These are phyloP conservation scores for Drosophila pandora DNA, from an alignment of 1,140 invertebrate species.

Conservation along the genomic window DNA sequence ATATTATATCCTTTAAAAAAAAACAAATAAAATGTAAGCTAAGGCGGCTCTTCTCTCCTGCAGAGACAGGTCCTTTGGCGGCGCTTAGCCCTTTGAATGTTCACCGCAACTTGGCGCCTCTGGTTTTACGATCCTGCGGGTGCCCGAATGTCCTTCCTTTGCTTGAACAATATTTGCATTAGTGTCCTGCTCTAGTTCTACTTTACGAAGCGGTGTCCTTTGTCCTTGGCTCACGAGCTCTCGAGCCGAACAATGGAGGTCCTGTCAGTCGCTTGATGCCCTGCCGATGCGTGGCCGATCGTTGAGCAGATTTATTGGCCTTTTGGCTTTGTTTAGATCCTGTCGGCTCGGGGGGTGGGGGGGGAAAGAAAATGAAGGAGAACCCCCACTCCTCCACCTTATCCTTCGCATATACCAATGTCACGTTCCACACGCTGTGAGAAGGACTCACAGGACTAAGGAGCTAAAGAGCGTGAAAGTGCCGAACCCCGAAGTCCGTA, in stretches of 20 bases:
- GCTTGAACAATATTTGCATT: slow-evolving; percentile 5
- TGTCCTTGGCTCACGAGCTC: slow-evolving; percentile 34
- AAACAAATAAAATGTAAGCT: neutral
- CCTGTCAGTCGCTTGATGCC: slow-evolving; percentile 58
- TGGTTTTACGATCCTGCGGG: slow-evolving; percentile 48
- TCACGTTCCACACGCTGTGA: slow-evolving; percentile 48
- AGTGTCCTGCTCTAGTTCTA: slow-evolving; percentile 5
- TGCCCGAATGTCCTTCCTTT: neutral
- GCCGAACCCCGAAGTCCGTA: slow-evolving; percentile 33
- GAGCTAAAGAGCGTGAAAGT: slow-evolving; percentile 75
- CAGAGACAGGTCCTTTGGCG: slow-evolving; percentile 24
- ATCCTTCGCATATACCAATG: slow-evolving; percentile 1
- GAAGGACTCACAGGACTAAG: slow-evolving; percentile 27
- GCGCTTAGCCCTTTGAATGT: slow-evolving; percentile 24
- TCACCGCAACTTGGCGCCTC: slow-evolving; percentile 54
- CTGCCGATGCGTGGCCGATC: slow-evolving; percentile 65
- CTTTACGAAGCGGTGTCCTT: slow-evolving; percentile 5
- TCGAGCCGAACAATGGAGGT: slow-evolving; percentile 46
- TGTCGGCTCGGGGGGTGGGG: slow-evolving; percentile 37
- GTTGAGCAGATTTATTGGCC: slow-evolving; percentile 71
- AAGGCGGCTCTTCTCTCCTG: slow-evolving; percentile 11
- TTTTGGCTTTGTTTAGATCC: slow-evolving; percentile 51
- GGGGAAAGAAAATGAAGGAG: neutral
- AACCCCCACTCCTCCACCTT: neutral
- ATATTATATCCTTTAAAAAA: neutral